A percentile compares a stretch with the other conserved stretches of the same genome.
phyloP scores from a whole-genome alignment of 2,888 invertebrate species.

The Xestia sexstrigata region DNA sequence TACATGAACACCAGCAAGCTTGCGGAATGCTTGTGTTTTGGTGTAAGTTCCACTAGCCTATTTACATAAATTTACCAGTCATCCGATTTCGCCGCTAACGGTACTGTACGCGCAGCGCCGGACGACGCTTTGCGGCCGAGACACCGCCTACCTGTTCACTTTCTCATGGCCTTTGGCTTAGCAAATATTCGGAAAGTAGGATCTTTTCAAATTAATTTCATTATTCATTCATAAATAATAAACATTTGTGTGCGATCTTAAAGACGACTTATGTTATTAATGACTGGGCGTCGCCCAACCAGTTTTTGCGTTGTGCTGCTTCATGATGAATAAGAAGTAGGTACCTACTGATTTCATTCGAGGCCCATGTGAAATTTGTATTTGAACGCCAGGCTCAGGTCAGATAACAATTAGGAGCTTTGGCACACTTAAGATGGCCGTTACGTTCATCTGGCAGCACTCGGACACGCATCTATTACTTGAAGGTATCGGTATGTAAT shows the following conservation, averaged over 20 bases:
- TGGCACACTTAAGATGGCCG: neutral
- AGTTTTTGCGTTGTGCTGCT: neutral
- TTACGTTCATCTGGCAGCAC: neutral
- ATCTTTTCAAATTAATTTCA: constrained; percentile 36
- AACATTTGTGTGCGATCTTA: constrained; percentile 15
- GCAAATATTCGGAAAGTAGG: constrained; percentile 56
- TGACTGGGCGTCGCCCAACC: neutral
- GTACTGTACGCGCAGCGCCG: constrained; percentile 71
- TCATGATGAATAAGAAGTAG: neutral
- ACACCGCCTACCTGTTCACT: constrained; percentile 76
- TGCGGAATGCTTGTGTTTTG: constrained; percentile 59
- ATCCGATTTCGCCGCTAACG: constrained; percentile 87
- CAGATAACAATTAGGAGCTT: neutral
- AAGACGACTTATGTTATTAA: neutral
- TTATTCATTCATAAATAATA: constrained; percentile 32
- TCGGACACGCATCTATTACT: constrained; percentile 32
- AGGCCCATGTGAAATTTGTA: neutral
- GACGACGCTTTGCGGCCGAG: constrained; percentile 56
- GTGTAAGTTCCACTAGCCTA: constrained; percentile 80
- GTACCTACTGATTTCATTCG: neutral
- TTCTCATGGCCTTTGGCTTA: constrained; percentile 79
- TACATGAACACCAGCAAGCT: constrained; percentile 39
- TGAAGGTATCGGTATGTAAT: constrained; percentile 56
- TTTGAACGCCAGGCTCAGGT: neutral
- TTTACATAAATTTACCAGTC: constrained; percentile 81